Conservation (phyloP, 2,888 invertebrate genomes). For the Aspidapion aeneum region DNA sequence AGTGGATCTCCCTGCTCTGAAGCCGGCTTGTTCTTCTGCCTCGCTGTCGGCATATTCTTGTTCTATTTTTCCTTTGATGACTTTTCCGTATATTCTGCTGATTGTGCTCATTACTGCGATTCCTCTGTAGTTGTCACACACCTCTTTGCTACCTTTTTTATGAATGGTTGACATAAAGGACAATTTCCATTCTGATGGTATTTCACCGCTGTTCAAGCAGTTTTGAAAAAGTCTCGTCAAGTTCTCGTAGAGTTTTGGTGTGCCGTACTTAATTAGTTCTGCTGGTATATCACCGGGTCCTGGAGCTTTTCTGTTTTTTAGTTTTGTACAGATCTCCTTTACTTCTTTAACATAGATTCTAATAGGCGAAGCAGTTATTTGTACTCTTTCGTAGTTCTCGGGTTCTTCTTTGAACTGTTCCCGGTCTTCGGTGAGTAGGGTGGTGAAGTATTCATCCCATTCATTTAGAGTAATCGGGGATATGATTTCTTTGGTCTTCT, state of each 20-base stretch:
- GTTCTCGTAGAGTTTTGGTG: not conserved
- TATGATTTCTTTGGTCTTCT: conserved; percentile 3
- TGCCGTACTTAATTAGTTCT: conserved; percentile 12
- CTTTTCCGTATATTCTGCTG: not conserved
- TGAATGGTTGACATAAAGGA: not conserved
- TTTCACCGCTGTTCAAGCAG: not conserved
- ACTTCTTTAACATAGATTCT: conserved; percentile 3
- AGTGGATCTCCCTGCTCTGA: not conserved
- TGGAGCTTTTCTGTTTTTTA: conserved; percentile 6
- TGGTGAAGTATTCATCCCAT: conserved; percentile 4
- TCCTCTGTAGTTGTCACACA: not conserved
- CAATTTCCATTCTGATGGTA: not conserved
- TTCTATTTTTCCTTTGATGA: not conserved
- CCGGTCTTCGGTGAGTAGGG: conserved; percentile 4
- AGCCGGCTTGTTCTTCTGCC: not conserved
- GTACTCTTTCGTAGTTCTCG: not conserved
- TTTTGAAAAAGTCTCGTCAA: not conserved
- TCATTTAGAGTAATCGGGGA: conserved; percentile 5
- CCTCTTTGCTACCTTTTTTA: not conserved
- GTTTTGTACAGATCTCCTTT: conserved; percentile 3
- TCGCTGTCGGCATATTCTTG: not conserved
- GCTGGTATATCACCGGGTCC: conserved; percentile 10
- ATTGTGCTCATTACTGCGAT: not conserved
- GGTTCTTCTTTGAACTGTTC: not conserved
- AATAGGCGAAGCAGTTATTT: conserved; percentile 2